Evolutionary conservation across 2,113 vertebrate genomes (phyloP), one percentile per base, ranked within the genome.

Genomic region (Nothocercus nigrocapillus): DNA sequence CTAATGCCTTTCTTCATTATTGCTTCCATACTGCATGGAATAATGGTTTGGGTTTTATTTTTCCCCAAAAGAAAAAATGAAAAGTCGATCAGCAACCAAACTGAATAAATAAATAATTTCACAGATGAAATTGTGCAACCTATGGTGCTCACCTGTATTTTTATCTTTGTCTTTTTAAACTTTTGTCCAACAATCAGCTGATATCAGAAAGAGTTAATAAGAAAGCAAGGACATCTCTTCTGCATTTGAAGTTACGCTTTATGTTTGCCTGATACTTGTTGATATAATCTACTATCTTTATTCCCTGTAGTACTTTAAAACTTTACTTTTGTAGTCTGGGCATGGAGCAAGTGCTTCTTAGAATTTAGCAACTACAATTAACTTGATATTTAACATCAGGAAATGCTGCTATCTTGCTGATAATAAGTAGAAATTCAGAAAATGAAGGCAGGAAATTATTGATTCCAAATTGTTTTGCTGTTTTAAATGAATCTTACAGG

Each of bases 191-290:
- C n/a, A 74, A 14, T 82, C 12, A 58, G 32, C 64, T 79, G 47
- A 21, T 62, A 28, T 25, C 25, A 68, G 77, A 68, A 93, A 59
- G 24, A 49, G 5, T 54, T 44, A 68, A 54, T 74, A 94, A 67
- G 85, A 89, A 89, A 66, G 25, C 81, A 88, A 44, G 81, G n/a
- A 78, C 54, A 7, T 42, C 19, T 83, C 34, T 78, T 15, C 21
- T 72, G 22, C 40, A 13, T 92, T 68, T 92, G 61, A 42, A 54
- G 28, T 86, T 89, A 34, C 62, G 53, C 20, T 79, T 96, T 88
- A 85, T 70, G 63, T 92, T 93, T 95, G 18, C 77, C 93, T 94
- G 85, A 70, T 85, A 84, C 67, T 85, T 93, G 27, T 64, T 79
- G 18, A n/a, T 82, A 11, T 67, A 22, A 83, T 58, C 49, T 75